phyloP scores from a whole-genome alignment of 2,113 vertebrate species.

The Xiphorhynchus elegans region DNA sequence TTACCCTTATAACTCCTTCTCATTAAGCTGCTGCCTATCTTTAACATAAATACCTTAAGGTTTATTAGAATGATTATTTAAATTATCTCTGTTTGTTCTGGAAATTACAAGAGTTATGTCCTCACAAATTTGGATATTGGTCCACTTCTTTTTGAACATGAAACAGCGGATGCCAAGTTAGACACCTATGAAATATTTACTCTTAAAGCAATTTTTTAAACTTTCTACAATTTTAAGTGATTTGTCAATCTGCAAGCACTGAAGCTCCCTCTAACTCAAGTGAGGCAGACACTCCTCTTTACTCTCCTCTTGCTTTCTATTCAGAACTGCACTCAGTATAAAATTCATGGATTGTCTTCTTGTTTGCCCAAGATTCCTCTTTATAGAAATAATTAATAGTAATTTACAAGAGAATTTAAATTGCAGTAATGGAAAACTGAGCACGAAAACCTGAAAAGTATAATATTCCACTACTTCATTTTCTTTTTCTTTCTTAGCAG shows the following conservation, averaged over 20 bases:
- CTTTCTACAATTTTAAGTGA: neutral
- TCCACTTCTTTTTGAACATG: neutral
- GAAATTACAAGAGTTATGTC: neutral
- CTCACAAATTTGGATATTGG: neutral
- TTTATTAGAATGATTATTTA: neutral
- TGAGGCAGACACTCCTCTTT: neutral
- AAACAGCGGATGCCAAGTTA: neutral
- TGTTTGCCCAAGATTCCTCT: neutral
- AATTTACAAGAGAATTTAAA: neutral
- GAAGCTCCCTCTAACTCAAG: neutral
- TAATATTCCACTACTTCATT: neutral
- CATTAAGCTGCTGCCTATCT: neutral
- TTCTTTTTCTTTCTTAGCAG: neutral
- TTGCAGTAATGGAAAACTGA: neutral
- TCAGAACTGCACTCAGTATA: neutral
- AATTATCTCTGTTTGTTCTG: neutral
- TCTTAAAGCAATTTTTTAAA: fast-evolving
- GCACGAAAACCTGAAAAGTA: neutral
- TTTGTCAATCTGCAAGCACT: neutral
- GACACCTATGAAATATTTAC: neutral
- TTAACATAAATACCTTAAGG: neutral
- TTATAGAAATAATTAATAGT: neutral
- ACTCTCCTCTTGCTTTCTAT: neutral
- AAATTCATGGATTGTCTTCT: neutral
- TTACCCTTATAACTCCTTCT: neutral